phyloP scores from a whole-genome alignment of 1,140 invertebrate species.

The Alviniconcha marisindica region DNA sequence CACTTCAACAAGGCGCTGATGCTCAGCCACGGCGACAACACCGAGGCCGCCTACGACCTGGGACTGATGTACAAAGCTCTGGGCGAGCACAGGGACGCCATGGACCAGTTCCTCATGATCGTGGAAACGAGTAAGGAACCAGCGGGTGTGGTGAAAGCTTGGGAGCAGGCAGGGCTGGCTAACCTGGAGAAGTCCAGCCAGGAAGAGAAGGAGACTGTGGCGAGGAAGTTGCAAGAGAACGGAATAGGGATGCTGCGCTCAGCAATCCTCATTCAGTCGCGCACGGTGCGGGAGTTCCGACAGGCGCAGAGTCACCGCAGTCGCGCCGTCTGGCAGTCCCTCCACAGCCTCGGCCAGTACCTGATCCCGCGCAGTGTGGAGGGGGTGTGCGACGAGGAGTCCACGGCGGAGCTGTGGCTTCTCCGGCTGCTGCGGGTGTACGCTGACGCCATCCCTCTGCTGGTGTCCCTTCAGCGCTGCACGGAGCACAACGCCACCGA shows the following conservation, averaged over 20 bases:
- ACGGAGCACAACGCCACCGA: not conserved
- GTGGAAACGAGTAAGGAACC: not conserved
- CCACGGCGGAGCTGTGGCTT: not conserved
- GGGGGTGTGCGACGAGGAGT: not conserved
- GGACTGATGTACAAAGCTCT: conserved; percentile 3
- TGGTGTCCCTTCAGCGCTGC: not conserved
- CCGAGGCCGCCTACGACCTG: not conserved
- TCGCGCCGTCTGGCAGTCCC: not conserved
- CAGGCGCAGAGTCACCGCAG: not conserved
- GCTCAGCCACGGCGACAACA: not conserved
- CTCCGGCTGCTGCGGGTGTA: conserved; percentile 9
- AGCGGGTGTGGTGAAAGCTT: not conserved
- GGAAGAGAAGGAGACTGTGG: not conserved
- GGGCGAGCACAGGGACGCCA: not conserved
- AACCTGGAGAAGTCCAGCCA: not conserved
- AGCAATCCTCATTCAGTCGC: not conserved
- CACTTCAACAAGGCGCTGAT: conserved; percentile 2
- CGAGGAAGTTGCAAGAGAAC: not conserved
- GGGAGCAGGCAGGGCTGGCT: not conserved
- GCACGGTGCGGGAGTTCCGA: not conserved
- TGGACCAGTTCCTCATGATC: not conserved
- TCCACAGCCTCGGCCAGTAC: not conserved
- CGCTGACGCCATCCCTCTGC: conserved; percentile 2
- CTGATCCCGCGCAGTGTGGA: not conserved
- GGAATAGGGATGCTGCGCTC: not conserved